Percentiles rank a stretch among this genome's conserved stretches.
phyloP scores from a whole-genome alignment of 1,140 invertebrate species.

The Magallana angulata region DNA sequence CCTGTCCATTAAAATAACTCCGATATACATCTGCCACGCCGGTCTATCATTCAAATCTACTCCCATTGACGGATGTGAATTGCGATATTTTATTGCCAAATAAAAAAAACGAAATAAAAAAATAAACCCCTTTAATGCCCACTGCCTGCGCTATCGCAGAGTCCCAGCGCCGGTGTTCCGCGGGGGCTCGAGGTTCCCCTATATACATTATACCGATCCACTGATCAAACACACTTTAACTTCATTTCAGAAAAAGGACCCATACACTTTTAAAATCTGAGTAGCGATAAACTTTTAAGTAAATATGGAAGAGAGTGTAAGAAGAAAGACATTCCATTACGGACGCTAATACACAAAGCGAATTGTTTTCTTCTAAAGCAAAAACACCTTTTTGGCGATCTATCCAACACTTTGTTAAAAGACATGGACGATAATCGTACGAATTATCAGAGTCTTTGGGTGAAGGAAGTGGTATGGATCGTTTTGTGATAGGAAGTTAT shows the following conservation, averaged over 20 bases:
- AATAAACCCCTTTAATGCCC: background rate
- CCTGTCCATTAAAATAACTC: background rate
- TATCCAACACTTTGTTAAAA: background rate
- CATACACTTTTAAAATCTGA: background rate
- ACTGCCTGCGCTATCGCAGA: background rate
- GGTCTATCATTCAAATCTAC: background rate
- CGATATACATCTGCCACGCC: background rate
- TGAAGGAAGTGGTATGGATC: background rate
- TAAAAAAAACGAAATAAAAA: background rate
- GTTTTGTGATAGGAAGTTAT: background rate
- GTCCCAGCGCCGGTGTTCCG: background rate
- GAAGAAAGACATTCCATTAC: background rate
- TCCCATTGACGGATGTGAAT: background rate
- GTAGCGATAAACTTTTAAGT: slow-evolving; percentile 4
- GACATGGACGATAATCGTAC: background rate
- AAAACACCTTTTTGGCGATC: background rate
- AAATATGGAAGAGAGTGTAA: background rate
- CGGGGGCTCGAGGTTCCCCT: background rate
- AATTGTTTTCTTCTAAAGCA: background rate
- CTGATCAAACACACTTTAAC: background rate
- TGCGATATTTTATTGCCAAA: background rate
- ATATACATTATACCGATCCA: background rate
- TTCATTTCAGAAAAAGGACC: background rate
- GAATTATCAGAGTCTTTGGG: background rate
- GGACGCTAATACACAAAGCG: background rate